Evolutionary conservation across 1,140 invertebrate genomes (phyloP), one percentile per base, ranked within the genome.

Genomic region (Euschistus heros): DNA sequence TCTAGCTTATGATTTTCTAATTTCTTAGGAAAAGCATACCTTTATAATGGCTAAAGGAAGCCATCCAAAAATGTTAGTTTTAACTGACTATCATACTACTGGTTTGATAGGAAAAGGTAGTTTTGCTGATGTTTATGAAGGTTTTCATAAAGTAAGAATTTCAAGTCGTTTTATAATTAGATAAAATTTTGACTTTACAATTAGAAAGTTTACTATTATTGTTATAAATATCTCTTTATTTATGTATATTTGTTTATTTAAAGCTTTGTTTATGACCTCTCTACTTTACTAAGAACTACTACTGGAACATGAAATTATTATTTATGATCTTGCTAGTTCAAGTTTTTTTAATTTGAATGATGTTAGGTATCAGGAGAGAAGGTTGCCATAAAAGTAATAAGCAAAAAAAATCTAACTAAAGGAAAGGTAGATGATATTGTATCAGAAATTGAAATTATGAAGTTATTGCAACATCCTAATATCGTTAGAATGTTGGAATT

Each of bases 401-500:
- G 87, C 68, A 91, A 87, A 74, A 81, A 78, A 0, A 80, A 80
- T 18, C 75, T 94, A n/a, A 89, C 86, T 30, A 83, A 84, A 66
- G 77, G 82, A 3, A 86, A 88, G 4, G 81, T 85, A 20, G 87
- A 94, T 70, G 92, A 92, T 76, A 77, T 94, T 17, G 80, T 94
- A 15, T 89, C 84, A 0, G 93, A 96, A 79, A 95, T 95, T 47
- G 80, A 84, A 64, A 79, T 95, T 18, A 75, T 95, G 44, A 92
- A 94, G 75, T 82, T 83, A 8, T 76, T 95, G 0, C 86, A 87
- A 46, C 90, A 94, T 76, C 82, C 87, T 46, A 80, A 91, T 72
- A 92, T 95, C 69, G 91, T 94, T 0, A 81, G 88, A 52, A 84
- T 94, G 78, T 83, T 84, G 72, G 87, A 94, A 71, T 94, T 94